These are phyloP conservation scores for Sinotaia quadrata DNA, from an alignment of 2,888 invertebrate genomes.

Conservation along the genomic window DNA sequence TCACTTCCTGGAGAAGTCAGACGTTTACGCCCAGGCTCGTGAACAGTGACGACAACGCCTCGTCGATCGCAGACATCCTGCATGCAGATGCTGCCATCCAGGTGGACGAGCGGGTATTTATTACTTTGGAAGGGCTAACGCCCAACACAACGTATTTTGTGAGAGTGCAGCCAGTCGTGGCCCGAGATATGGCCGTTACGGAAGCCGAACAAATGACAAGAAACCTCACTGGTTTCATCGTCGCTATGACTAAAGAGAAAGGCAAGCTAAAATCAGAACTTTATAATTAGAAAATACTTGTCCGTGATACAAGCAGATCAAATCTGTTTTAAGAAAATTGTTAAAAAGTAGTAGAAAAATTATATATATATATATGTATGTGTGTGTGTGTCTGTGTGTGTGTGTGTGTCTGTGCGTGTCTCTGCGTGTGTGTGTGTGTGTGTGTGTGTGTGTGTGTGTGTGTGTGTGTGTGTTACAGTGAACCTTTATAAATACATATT, in stretches of 20 bases:
- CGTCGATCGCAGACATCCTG: constrained; percentile 16
- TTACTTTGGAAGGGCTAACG: constrained; percentile 38
- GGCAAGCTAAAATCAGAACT: too few relatives aligned
- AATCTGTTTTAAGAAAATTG: too few relatives aligned
- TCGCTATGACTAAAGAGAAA: constrained; percentile 25
- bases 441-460: background rate
- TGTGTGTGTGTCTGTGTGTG: constrained; percentile 6
- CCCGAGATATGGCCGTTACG: constrained; percentile 24
- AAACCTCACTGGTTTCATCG: constrained; percentile 26
- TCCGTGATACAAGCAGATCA: too few relatives aligned
- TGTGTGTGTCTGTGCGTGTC: too few relatives aligned
- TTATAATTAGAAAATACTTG: too few relatives aligned
- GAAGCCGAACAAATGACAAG: background rate
- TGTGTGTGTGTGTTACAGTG: too few relatives aligned
- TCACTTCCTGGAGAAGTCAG: constrained; percentile 21
- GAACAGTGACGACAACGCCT: constrained; percentile 22
- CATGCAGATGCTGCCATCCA: constrained; percentile 16
- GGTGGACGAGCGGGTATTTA: constrained; percentile 37
- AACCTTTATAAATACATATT: background rate
- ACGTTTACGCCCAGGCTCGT: constrained; percentile 22
- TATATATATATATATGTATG: background rate
- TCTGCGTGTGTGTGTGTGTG: too few relatives aligned
- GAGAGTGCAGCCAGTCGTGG: constrained; percentile 28
- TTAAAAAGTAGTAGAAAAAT: background rate
- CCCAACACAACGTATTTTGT: constrained; percentile 43